These are phyloP conservation scores for Diachasma alloeum DNA, from an alignment of 1,140 invertebrate species.

Conservation along the genomic window DNA sequence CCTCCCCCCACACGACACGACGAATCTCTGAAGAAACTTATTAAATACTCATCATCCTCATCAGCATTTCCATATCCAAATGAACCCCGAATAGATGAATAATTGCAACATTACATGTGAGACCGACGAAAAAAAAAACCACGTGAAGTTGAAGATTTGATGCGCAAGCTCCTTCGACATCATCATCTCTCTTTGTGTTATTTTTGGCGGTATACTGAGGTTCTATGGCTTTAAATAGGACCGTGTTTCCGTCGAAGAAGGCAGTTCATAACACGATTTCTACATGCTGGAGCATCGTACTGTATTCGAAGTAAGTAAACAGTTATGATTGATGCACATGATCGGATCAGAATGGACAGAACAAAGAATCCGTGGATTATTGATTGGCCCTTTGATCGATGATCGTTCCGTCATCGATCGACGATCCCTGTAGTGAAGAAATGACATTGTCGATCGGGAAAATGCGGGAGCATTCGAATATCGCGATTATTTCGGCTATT, in stretches of 20 bases:
- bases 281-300: conserved; percentile 64
- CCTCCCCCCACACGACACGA: too few relatives aligned
- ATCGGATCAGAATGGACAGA: neutral
- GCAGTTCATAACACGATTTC: conserved; percentile 57
- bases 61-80: neutral
- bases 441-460: too few relatives aligned
- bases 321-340: conserved; percentile 23
- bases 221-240: conserved; percentile 64
- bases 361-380: neutral
- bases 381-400: neutral
- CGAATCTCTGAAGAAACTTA: neutral
- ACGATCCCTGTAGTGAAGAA: too few relatives aligned
- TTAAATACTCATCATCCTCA: neutral
- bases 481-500: neutral
- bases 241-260: conserved; percentile 54
- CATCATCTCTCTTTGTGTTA: conserved; percentile 59
- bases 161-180: conserved; percentile 18
- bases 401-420: neutral
- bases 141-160: neutral
- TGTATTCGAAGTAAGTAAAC: conserved; percentile 62
- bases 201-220: conserved; percentile 58
- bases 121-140: neutral
- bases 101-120: neutral
- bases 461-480: too few relatives aligned
- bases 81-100: neutral